Base-by-base conservation (phyloP, 37 sponge, comb jelly and placozoan species). In the Crambe crambe region DNA sequence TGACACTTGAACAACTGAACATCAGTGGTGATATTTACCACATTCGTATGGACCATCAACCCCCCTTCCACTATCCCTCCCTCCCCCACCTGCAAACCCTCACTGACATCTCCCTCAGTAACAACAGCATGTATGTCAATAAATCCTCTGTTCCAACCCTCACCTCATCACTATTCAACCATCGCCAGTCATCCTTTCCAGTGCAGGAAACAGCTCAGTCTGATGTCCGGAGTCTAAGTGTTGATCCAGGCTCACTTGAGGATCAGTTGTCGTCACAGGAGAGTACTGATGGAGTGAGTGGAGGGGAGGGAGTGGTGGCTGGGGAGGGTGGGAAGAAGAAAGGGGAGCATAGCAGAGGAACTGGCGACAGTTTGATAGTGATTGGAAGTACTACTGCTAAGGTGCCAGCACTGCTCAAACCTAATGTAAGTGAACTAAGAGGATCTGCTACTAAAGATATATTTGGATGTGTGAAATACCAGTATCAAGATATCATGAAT, bases 181-280 rank as follows among this genome's bases (percentile, higher is more conserved):
- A 26, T 17, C 9, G 51, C 10, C 6, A 6, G 10, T 15, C 51
- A 15, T 47, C 6, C 12, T 47, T 47, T 15, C 12, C 10, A 15
- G 12, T 47, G 51, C 6, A 47, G 6, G 51, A 47, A 15, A 5
- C 35, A 5, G 66, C 66, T 65, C 66, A 26, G 35, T 65, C 66
- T 29, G 66, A 65, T 30, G 35, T 65, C 2, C 66, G 66, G 66
- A 65, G 66, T 34, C 25, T 65, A 34, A 65, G 66, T 30, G 66
- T 65, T 31, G 66, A 32, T 31, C 66, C 66, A 31, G 66, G 66
- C 32, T 65, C 66, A 8, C 27, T 65, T 30, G 66, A 65, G 2
- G 66, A 65, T 30, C 66, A 65, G 35, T 17, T 65, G 31, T 65
- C 66, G 3, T 65, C 66, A 2, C 66, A 65, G 66, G 66, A 32